Evolutionary conservation across 2,888 invertebrate genomes (phyloP).

Genomic region (Allophyes oxyacanthae): DNA sequence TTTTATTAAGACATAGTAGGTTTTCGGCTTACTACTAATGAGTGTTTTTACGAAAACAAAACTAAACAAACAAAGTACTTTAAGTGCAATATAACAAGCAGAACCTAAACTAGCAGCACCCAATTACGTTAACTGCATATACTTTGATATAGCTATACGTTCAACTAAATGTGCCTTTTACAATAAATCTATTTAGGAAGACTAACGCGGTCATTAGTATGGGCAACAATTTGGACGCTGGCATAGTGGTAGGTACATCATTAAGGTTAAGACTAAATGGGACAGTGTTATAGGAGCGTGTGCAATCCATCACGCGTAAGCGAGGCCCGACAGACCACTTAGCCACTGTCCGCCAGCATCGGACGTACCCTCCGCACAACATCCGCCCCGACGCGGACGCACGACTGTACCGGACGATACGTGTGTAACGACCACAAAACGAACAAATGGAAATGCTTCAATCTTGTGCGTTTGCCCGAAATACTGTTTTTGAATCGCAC

Average conservation of each 20-base stretch:
- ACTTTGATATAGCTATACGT: constrained; percentile 25
- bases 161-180: constrained; percentile 38
- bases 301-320: constrained; percentile 81
- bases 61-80: background rate
- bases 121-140: constrained; percentile 28
- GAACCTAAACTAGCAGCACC: constrained; percentile 9
- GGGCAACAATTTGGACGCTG: constrained; percentile 61
- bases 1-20: constrained; percentile 25
- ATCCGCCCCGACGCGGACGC: constrained; percentile 59
- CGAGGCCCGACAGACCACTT: constrained; percentile 82
- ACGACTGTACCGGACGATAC: constrained; percentile 21
- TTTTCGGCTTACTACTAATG: background rate
- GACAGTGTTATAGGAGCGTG: constrained; percentile 70
- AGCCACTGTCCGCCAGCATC: constrained; percentile 76
- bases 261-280: constrained; percentile 72
- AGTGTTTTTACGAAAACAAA: constrained; percentile 5
- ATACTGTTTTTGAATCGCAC: constrained; percentile 15
- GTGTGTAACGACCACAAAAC: constrained; percentile 59
- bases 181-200: constrained; percentile 54
- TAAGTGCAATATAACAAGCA: too few relatives aligned
- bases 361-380: constrained; percentile 70
- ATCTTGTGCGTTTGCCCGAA: constrained; percentile 40
- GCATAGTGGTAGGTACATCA: constrained; percentile 61
- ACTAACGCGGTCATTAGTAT: constrained; percentile 65
- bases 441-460: constrained; percentile 64